These are phyloP conservation scores for Nerophis ophidion DNA, from an alignment of 2,113 vertebrate species.

Conservation along the genomic window DNA sequence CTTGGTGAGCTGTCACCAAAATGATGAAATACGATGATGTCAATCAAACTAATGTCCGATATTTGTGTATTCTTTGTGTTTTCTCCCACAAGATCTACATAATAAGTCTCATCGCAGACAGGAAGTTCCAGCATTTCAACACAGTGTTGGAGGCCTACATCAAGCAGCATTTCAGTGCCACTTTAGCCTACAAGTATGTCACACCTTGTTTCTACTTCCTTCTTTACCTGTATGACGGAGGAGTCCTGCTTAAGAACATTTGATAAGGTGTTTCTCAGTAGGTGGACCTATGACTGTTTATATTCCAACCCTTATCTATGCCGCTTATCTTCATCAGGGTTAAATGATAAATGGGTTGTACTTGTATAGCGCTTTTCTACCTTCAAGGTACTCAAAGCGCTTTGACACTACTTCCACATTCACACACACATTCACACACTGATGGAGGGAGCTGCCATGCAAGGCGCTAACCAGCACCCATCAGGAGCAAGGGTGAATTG, in stretches of 20 bases:
- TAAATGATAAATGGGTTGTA: too few relatives aligned
- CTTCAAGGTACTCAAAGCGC: too few relatives aligned
- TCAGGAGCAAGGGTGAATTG: too few relatives aligned
- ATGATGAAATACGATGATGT: slow-evolving; percentile 18
- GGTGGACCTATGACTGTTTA: too few relatives aligned
- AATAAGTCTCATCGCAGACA: slow-evolving; percentile 92
- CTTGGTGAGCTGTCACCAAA: slow-evolving; percentile 77
- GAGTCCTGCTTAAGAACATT: too few relatives aligned
- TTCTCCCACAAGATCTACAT: slow-evolving; percentile 83
- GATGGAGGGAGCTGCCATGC: too few relatives aligned
- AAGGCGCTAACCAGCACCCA: too few relatives aligned
- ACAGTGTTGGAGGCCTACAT: slow-evolving; percentile 95
- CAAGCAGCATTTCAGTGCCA: slow-evolving; percentile 96
- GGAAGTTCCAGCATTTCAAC: slow-evolving; percentile 98
- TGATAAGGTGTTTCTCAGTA: neutral
- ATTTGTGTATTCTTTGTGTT: slow-evolving; percentile 7
- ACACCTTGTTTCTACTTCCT: neutral
- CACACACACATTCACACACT: too few relatives aligned
- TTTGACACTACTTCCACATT: too few relatives aligned
- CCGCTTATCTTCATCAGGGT: too few relatives aligned
- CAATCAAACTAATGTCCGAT: slow-evolving; percentile 1
- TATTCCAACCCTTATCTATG: too few relatives aligned
- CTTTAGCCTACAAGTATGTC: slow-evolving; percentile 94
- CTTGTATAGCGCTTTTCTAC: too few relatives aligned
- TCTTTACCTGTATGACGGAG: neutral